phyloP scores from a whole-genome alignment of 1,140 invertebrate genomes.

The Drosophila sulfurigaster region DNA sequence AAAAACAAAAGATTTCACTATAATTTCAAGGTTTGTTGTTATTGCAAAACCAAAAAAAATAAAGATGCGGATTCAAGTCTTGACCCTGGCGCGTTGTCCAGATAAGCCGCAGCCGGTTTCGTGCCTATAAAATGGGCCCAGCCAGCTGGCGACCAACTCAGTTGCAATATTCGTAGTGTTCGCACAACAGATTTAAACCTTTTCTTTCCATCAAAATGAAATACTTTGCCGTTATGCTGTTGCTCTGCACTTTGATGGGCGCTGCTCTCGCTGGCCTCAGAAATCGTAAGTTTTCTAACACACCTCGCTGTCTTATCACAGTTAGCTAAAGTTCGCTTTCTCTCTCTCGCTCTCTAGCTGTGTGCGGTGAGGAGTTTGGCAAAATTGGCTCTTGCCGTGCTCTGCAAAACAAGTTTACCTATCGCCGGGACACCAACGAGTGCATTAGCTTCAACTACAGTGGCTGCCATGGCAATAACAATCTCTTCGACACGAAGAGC shows the following conservation, averaged over 20 bases:
- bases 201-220: conserved; percentile 50
- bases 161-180: conserved; percentile 39
- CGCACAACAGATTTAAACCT: conserved; percentile 1
- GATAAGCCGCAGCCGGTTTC: conserved; percentile 68
- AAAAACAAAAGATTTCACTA: conserved; percentile 38
- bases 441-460: conserved; percentile 89
- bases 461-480: conserved; percentile 92
- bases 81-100: conserved; percentile 54
- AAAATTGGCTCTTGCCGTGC: conserved; percentile 38
- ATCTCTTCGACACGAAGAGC: conserved; percentile 88
- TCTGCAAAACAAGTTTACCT: conserved; percentile 38
- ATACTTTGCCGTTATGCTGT: conserved; percentile 51
- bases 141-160: conserved; percentile 26
- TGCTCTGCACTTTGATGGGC: conserved; percentile 54
- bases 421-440: conserved; percentile 53
- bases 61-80: conserved; percentile 8
- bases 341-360: conserved; percentile 27
- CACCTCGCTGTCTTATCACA: background rate
- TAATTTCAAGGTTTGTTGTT: conserved; percentile 61
- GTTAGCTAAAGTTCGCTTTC: background rate
- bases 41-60: conserved; percentile 16
- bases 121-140: conserved; percentile 58
- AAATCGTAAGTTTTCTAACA: conserved; percentile 55
- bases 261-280: conserved; percentile 50
- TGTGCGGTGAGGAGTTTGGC: conserved; percentile 65